Evolutionary conservation across 1,140 invertebrate species (phyloP), one percentile per base, ranked within the genome.

Genomic region (Metopolophium dirhodum): DNA sequence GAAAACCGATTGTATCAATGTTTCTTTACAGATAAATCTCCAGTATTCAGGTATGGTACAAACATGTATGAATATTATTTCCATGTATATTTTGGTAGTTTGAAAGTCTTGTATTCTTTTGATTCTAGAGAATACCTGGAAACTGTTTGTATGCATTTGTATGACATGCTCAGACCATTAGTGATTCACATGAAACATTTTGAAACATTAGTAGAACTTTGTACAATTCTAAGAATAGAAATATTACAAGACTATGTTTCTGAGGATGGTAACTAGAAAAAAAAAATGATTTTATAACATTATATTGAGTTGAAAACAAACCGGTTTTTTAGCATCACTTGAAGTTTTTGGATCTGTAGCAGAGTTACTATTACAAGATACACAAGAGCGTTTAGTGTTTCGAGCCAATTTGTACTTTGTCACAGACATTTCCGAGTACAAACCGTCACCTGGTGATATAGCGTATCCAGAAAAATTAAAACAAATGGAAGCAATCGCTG

Each of bases 121-220:
- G 88, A 87, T 93, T 93, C 95, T 95, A 97, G 96, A 37, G 96
- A 97, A 35, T 98, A 97, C 95, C 95, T 99, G 47, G 98, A 98
- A 94, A 96, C 96, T 0, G 95, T 99, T 0, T 99, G 99, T 95
- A 97, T 97, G 30, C 97, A 97, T 87, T 95, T 99, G 18, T 99
- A 99, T 95, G 99, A 99, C 95, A 97, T 97, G 2, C 95, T 99
- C 93, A 96, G 99, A n/a, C 99, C 99, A 2, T 97, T 98, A 92
- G 98, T 99, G 68, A 99, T 99, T 94, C 98, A 99, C 95, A 98
- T 99, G 90, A 98, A 99, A 95, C 99, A 99, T 96, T 96, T 99
- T 94, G 99, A 99, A 96, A 99, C 99, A 1, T 95, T 99, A 26
- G 98, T 99, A 0, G 99, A 99, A 95, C 97, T 99, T 41, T 99